phyloP scores from a whole-genome alignment of 1,140 invertebrate species.

The Drosophila funebris region DNA sequence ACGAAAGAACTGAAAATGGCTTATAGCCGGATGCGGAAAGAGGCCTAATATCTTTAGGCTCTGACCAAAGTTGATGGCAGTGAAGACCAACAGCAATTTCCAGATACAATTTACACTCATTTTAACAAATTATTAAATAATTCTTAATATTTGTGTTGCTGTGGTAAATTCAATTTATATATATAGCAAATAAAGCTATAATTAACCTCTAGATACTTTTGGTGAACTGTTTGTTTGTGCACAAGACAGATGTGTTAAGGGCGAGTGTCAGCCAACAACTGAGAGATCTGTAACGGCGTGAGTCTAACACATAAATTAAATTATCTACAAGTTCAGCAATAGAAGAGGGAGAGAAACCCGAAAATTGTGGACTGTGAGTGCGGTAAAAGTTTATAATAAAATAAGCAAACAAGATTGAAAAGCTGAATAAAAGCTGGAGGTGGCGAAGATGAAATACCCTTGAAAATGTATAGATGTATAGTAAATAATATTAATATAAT shows the following conservation, averaged over 20 bases:
- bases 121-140: no score
- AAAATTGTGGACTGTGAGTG: background rate
- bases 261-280: background rate
- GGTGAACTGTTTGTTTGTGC: background rate
- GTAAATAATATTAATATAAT: no score
- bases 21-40: slow-evolving; percentile 88
- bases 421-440: background rate
- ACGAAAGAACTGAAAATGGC: slow-evolving; percentile 89
- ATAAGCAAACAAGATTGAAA: slow-evolving; percentile 5
- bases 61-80: no score
- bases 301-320: background rate
- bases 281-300: background rate
- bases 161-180: background rate
- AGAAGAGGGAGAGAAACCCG: background rate
- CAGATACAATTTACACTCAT: background rate
- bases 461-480: no score
- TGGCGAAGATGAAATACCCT: background rate
- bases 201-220: slow-evolving; percentile 2
- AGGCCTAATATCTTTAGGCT: slow-evolving; percentile 86
- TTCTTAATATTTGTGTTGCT: no score
- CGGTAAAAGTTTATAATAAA: background rate
- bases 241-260: background rate
- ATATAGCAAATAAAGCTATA: no score
- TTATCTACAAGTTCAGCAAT: background rate
- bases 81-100: background rate